phyloP scores from a whole-genome alignment of 2,113 vertebrate species.

The Haemorhous mexicanus region DNA sequence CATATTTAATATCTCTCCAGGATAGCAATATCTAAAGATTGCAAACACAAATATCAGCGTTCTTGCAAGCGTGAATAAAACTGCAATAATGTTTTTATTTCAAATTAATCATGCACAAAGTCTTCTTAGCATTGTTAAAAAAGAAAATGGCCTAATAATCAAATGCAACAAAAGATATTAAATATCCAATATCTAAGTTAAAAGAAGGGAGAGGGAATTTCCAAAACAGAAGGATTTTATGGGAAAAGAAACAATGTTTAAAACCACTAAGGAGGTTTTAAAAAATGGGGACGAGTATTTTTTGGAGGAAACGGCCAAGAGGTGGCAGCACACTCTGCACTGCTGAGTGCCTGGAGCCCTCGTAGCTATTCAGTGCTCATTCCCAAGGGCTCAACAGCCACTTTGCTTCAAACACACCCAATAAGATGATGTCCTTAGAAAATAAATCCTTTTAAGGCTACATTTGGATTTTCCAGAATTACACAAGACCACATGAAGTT shows the following conservation, averaged over 20 bases:
- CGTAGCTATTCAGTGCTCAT: neutral
- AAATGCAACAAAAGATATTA: neutral
- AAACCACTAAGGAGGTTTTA: neutral
- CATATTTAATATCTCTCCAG: neutral
- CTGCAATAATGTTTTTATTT: neutral
- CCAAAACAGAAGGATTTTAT: constrained; percentile 6
- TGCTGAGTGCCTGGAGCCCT: neutral
- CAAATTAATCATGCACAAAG: neutral
- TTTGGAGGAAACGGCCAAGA: constrained; percentile 53
- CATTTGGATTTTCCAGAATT: neutral
- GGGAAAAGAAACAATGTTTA: constrained; percentile 26
- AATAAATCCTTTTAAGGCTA: neutral
- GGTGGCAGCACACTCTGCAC: constrained; percentile 68
- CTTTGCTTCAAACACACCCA: neutral
- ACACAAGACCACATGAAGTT: neutral
- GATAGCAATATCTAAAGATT: neutral
- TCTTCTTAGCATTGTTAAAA: neutral
- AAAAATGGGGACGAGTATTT: neutral
- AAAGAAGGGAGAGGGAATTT: neutral
- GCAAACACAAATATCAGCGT: neutral
- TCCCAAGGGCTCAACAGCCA: neutral
- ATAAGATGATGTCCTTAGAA: neutral
- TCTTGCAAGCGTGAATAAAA: neutral
- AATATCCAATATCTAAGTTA: neutral
- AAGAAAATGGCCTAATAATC: neutral